Base-by-base conservation (phyloP, 2,888 invertebrate species). In the Coecobrya sp. region DNA sequence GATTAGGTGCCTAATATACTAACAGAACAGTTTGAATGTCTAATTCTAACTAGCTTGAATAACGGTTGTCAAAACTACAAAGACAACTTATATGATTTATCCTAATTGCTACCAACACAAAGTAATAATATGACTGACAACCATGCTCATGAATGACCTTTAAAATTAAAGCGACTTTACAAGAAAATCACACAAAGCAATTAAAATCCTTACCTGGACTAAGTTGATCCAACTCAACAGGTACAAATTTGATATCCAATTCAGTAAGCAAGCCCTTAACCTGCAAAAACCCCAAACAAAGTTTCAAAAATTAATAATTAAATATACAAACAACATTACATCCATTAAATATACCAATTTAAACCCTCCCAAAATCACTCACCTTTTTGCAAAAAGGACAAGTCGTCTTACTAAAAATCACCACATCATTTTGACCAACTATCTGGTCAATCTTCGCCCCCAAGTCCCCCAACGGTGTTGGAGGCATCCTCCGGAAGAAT, bases 311-410 rank as follows among this genome's bases (percentile, higher is more conserved):
- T n/a, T n/a, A n/a, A n/a, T n/a, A n/a, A n/a, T n/a, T n/a, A n/a
- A n/a, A n/a, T n/a, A n/a, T n/a, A n/a, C n/a, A n/a, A n/a, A n/a
- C n/a, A n/a, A n/a, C n/a, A n/a, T n/a, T n/a, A n/a, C n/a, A n/a
- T n/a, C n/a, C n/a, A n/a, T n/a, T n/a, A n/a, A n/a, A n/a, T n/a
- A n/a, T n/a, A n/a, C n/a, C n/a, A n/a, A n/a, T n/a, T n/a, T n/a
- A n/a, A n/a, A n/a, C n/a, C n/a, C n/a, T n/a, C n/a, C n/a, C n/a
- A n/a, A n/a, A n/a, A n/a, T n/a, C 10, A 73, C 95, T 95, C 94
- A 96, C 96, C 96, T 96, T 96, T 1, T 89, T 93, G 95, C 96
- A 96, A 93, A 95, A 96, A 0, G 96, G 96, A 95, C 96, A 96
- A 27, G 95, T 95, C 2, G 96, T 95, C 94, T 96, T 96, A 95